Percentiles rank a stretch among this genome's conserved stretches.
phyloP scores from a whole-genome alignment of 2,113 vertebrate genomes.

The Anolis sagrei region DNA sequence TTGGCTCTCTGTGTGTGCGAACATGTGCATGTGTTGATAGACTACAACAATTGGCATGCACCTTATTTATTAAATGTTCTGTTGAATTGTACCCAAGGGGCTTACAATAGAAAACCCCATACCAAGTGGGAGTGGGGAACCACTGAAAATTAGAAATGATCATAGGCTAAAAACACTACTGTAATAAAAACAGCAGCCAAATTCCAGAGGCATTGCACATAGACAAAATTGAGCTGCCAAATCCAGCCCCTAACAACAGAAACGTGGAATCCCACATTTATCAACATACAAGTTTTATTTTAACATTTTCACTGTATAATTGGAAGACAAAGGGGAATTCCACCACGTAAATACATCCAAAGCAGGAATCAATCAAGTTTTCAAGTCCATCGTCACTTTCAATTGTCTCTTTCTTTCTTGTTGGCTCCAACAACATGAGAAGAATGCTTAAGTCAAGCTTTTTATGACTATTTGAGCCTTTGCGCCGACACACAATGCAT shows the following conservation, averaged over 20 bases:
- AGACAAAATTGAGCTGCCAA: neutral
- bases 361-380: slow-evolving; percentile 21
- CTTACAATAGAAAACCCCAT: neutral
- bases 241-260: neutral
- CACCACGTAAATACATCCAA: slow-evolving; percentile 6
- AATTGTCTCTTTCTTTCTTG: slow-evolving; percentile 26
- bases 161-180: neutral
- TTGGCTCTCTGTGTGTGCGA: neutral
- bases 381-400: slow-evolving; percentile 21
- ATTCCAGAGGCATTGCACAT: neutral
- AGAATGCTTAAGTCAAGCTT: slow-evolving; percentile 15
- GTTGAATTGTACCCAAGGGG: neutral
- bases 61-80: neutral
- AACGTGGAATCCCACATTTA: neutral
- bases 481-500: slow-evolving; percentile 49
- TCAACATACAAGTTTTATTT: neutral
- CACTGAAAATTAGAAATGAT: neutral
- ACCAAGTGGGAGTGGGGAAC: neutral
- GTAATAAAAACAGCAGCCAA: neutral
- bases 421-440: slow-evolving; percentile 37
- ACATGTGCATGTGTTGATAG: neutral
- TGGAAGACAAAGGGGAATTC: neutral
- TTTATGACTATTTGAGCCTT: slow-evolving; percentile 45
- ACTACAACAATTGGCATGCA: neutral
- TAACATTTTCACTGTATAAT: neutral